Base-by-base conservation (phyloP, 35 echinoderm and acorn worm genomes). In the Apostichopus japonicus region DNA sequence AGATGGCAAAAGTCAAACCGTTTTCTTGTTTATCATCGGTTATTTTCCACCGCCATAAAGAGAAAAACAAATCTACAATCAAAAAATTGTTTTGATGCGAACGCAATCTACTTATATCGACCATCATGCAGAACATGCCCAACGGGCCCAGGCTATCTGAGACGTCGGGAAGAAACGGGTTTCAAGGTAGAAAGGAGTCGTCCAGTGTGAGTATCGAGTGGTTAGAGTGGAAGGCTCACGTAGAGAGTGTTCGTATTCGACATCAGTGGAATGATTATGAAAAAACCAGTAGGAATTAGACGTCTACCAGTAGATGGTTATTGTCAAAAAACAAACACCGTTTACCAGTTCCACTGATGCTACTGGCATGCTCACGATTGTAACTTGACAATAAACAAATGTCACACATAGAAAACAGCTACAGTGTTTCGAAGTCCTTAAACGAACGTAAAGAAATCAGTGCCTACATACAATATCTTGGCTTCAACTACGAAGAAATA, bases 21-120 rank as follows among this genome's bases (percentile, higher is more conserved):
- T 92, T 55, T 23, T 95, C 5, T 83, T 91, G 25, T 54, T 81
- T 80, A 55, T 80, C 94, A 52, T 92, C 94, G 5, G 92, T 92
- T 13, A 87, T 95, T 56, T 95, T 95, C 56, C 62, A 95, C 44
- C 61, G 79, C 4, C 84, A 95, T 33, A 84, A 95, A 51, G 76
- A 93, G 59, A 92, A 44, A 71, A 21, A 22, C 0, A 79, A 88
- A 61, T 92, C 94, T 55, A 1, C 92, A 24, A 92, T 95, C 15
- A 55, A 90, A 54, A 87, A 65, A 86, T 5, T 90, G 91, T 54
- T 95, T 92, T 81, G 90, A 95, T 71, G 94, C 94, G 83, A 95
- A 95, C 51, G 94, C 94, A 0, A 78, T 95, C 10, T 95, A 95
- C 25, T 78, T 95, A 9, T 33, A 33, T 33, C 79, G 77, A 84